A percentile compares a stretch with the other conserved stretches of the same genome.
phyloP scores from a whole-genome alignment of 2,797 vertebrate genomes.

The Thaleichthys pacificus region DNA sequence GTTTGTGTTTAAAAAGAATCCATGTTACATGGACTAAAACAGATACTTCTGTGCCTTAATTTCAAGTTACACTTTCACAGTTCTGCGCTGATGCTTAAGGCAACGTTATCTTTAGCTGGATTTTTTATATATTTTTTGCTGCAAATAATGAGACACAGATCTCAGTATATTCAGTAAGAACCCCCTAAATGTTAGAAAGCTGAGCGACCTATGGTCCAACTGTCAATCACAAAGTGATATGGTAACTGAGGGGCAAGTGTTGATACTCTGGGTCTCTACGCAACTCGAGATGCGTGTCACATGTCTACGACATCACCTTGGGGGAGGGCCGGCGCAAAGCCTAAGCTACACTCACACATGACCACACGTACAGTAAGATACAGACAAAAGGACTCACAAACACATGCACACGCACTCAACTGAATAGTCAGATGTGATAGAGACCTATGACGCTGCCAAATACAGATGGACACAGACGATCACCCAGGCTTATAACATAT shows the following conservation, averaged over 20 bases:
- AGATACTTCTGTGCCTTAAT: conserved; percentile 25
- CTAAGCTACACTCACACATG: conserved; percentile 42
- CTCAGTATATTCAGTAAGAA: conserved; percentile 9
- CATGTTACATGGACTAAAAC: conserved; percentile 23
- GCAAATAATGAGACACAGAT: conserved; percentile 24
- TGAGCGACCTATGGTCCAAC: conserved; percentile 2
- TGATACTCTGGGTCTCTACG: conserved; percentile 28
- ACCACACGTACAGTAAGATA: conserved; percentile 47
- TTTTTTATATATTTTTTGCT: conserved; percentile 1
- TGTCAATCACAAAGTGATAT: conserved; percentile 22
- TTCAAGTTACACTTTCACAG: conserved; percentile 33
- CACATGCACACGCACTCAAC: conserved; percentile 32
- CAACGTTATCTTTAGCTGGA: conserved; percentile 2
- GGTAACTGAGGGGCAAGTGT: conserved; percentile 35
- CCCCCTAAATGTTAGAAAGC: conserved; percentile 14
- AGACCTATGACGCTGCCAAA: conserved; percentile 46
- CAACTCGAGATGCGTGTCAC: conserved; percentile 18
- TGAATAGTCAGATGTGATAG: conserved; percentile 43
- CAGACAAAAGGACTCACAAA: conserved; percentile 33
- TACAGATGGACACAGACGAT: conserved; percentile 49
- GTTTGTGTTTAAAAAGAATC: conserved; percentile 31
- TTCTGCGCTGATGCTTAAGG: conserved; percentile 17
- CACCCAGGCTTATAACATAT: conserved; percentile 39
- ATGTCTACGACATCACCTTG: conserved; percentile 34
- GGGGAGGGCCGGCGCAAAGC: conserved; percentile 38